Conservation (phyloP, 2,113 vertebrate species). For the Etia nguti region DNA sequence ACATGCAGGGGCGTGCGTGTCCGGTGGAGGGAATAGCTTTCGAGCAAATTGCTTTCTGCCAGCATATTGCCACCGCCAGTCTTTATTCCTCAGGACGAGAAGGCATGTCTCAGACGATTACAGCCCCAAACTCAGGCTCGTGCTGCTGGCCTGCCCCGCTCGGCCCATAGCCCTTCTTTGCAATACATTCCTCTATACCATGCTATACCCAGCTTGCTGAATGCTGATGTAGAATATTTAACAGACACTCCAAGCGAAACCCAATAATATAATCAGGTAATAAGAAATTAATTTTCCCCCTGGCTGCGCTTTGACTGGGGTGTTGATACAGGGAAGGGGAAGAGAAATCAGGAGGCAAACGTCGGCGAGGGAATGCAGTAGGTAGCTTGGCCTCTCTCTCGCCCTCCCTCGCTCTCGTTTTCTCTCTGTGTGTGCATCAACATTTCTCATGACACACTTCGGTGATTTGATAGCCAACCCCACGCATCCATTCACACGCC, state of each 20-base stretch:
- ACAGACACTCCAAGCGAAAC: constrained; percentile 56
- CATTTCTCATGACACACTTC: constrained; percentile 50
- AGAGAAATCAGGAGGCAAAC: constrained; percentile 34
- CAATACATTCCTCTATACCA: constrained; percentile 11
- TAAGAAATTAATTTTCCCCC: constrained; percentile 82
- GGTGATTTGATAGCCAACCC: constrained; percentile 11
- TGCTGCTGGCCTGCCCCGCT: background rate
- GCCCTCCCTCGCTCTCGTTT: background rate
- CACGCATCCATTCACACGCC: background rate
- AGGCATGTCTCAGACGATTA: constrained; percentile 53
- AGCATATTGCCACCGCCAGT: constrained; percentile 68
- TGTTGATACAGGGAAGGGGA: constrained; percentile 60
- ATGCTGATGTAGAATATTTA: constrained; percentile 72
- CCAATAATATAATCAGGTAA: constrained; percentile 73
- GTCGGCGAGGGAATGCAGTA: constrained; percentile 1
- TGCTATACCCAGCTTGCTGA: constrained; percentile 20
- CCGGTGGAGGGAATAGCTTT: constrained; percentile 40
- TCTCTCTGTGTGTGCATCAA: constrained; percentile 17
- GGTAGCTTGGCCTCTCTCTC: background rate
- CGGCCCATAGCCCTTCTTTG: constrained; percentile 1
- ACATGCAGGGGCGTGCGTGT: background rate
- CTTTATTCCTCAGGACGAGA: constrained; percentile 56
- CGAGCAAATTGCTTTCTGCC: constrained; percentile 70
- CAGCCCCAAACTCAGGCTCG: constrained; percentile 18
- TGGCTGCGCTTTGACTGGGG: constrained; percentile 74